Base-by-base conservation (phyloP, 2,888 invertebrate species). In the Criorhina ranunculi region DNA sequence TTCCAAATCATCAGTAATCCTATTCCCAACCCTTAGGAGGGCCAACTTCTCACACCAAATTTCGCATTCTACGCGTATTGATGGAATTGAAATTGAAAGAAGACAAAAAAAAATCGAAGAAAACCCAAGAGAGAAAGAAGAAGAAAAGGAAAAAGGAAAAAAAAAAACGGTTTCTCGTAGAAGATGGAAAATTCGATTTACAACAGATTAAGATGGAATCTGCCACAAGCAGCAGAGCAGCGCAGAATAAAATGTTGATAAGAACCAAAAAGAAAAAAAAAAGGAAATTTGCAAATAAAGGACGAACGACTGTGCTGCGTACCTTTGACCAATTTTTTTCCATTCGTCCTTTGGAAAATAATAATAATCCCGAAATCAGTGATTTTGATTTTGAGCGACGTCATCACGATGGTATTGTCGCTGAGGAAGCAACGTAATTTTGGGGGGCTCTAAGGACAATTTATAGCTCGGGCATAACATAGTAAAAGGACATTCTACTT, bases 351-450 rank as follows among this genome's bases (percentile, higher is more conserved):
- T 76, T 80, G 70, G 66, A 79, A 85, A 85, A 80, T 79, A 85
- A 85, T 85, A 85, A 85, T 85, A 85, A 85, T 85, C 85, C 85
- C 80, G 60, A 85, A 85, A 85, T 85, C 80, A 85, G 79, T 85
- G 85, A 80, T 85, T 85, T 85, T 80, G 85, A 85, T 76, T 85
- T 85, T 80, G 79, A 83, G 79, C 78, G 79, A 83, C 79, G 79
- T 83, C 83, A 83, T 83, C 83, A 79, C 51, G 83, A 78, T 67
- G 73, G 79, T 69, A 83, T 59, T 75, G 59, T 69, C 79, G 11
- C 8, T n/a, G 67, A 78, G 37, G 69, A 75, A 62, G 69, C 67
- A 59, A 44, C 49, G 44, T 64, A 46, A 51, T 59, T 49, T 77
- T 77, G 62, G 24, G 24, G 24, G 1, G 70, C 42, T 77, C 51